phyloP scores from a whole-genome alignment of 2,113 vertebrate genomes.

The Anarhynchus alexandrinus region DNA sequence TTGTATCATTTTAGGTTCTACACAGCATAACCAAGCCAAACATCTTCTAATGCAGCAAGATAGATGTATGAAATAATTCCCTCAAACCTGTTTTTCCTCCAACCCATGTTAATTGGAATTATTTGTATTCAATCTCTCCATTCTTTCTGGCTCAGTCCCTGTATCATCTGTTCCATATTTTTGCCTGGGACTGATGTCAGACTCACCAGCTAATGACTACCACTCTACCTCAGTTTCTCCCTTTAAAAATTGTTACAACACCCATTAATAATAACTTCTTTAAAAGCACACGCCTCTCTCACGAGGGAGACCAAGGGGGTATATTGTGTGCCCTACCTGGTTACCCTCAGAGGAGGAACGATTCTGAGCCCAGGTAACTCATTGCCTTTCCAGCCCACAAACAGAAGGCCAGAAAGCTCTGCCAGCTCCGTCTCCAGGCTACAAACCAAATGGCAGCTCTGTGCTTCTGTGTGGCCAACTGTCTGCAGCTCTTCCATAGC shows the following conservation, averaged over 20 bases:
- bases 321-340: neutral
- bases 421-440: neutral
- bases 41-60: neutral
- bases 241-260: neutral
- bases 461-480: neutral
- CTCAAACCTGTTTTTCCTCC: neutral
- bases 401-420: neutral
- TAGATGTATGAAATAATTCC: neutral
- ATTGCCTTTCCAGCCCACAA: neutral
- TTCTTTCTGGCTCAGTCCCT: slow-evolving; percentile 7
- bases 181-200: slow-evolving; percentile 10
- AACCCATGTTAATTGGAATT: neutral
- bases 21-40: neutral
- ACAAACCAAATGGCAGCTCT: neutral
- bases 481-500: neutral
- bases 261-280: neutral
- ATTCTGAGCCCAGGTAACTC: neutral
- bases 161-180: slow-evolving; percentile 21
- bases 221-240: neutral
- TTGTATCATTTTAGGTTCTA: neutral
- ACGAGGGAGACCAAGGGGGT: neutral
- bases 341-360: neutral
- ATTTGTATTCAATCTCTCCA: neutral
- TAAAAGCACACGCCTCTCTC: neutral
- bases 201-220: neutral